Base-by-base conservation (phyloP, 1,140 invertebrate species). In the Monomorium pharaonis region DNA sequence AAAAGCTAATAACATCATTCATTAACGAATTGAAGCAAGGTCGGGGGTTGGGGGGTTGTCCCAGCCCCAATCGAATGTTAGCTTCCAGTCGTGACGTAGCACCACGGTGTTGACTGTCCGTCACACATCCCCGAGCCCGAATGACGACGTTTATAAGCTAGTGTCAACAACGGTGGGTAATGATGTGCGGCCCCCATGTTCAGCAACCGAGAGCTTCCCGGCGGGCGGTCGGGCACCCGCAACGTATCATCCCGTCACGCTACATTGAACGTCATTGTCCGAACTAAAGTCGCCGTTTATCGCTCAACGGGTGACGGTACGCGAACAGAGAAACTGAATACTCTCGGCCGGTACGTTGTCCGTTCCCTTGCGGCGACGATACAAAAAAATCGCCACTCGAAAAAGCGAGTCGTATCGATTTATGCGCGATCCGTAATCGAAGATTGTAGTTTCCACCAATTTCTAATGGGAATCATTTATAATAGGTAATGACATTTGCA, bases 191-290 rank as follows among this genome's bases (percentile, higher is more conserved):
- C 89, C 90, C 92, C 92, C 88, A 77, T 67, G 75, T 81, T 83
- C 74, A 78, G 70, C 86, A 60, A 83, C 87, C 76, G 89, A 88
- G 85, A 93, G 89, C 72, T 88, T 77, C 87, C 60, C 92, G 89
- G 90, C 93, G 90, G 93, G 93, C 80, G 93, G 92, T 88, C 87
- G 80, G 87, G 80, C 89, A 92, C 88, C 91, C 89, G 90, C 90
- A 89, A 92, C 92, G 91, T 93, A 94, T 94, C 94, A 92, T 94
- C 91, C 91, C 92, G 89, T 94, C 91, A 94, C 93, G 93, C 92
- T 92, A 94, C 93, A 94, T 94, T 94, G 93, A 94, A 91, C 92
- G 88, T 91, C 90, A 94, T 94, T 94, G 93, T 94, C 92, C 92
- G 88, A 86, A 65, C 88, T 89, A 88, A 91, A 93, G 89, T 91